phyloP scores from a whole-genome alignment of 2,888 invertebrate species.

The Ashinkailepas kermadecensis region DNA sequence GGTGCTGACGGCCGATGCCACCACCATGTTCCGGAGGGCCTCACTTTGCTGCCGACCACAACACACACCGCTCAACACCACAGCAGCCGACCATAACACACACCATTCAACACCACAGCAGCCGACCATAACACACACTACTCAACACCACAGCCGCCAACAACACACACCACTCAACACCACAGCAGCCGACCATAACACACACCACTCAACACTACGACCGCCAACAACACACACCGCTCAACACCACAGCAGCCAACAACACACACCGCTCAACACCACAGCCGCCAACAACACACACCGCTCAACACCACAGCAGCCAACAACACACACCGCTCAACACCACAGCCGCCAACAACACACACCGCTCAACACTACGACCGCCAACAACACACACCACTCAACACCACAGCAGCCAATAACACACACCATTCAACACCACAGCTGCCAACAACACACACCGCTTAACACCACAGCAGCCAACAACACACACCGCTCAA shows the following conservation, averaged over 20 bases:
- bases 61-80: neutral
- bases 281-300: too few species aligned
- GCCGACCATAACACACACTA: too few species aligned
- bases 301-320: too few species aligned
- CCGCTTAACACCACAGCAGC: neutral
- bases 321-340: neutral
- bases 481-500: neutral
- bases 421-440: too few species aligned
- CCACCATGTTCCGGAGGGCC: conserved; percentile 43
- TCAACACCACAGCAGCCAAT: too few species aligned
- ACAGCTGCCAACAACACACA: too few species aligned
- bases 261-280: neutral
- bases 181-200: neutral
- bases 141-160: too few species aligned
- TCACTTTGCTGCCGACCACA: conserved; percentile 41
- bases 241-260: neutral
- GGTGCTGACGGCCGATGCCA: conserved; percentile 36
- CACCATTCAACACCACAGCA: too few species aligned
- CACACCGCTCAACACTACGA: too few species aligned
- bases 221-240: neutral
- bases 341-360: too few species aligned
- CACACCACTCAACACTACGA: neutral
- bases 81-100: too few species aligned
- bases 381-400: neutral
- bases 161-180: too few species aligned